Conservation (phyloP, 2,888 invertebrate species). For the Meandrusa payeni region DNA sequence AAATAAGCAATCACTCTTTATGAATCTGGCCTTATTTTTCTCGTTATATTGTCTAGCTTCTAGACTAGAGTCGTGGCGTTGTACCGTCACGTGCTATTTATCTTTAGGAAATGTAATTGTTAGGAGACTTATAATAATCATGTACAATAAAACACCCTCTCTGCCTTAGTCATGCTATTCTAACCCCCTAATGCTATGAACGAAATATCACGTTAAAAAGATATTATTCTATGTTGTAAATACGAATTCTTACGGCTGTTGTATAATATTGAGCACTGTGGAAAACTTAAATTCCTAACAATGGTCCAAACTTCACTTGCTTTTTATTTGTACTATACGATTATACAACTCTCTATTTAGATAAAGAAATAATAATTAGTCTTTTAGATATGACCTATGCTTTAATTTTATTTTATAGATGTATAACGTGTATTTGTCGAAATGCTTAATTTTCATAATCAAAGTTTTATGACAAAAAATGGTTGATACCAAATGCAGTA, state of each 20-base stretch:
- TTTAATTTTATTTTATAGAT: conserved; percentile 75
- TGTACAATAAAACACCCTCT: conserved; percentile 78
- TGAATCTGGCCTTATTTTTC: conserved; percentile 50
- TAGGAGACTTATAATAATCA: conserved; percentile 62
- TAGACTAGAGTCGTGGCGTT: conserved; percentile 42
- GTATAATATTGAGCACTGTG: conserved; percentile 71
- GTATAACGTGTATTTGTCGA: conserved; percentile 72
- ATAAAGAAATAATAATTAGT: conserved; percentile 63
- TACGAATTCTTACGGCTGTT: conserved; percentile 68
- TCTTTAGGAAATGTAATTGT: conserved; percentile 49
- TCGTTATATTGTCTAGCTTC: conserved; percentile 46
- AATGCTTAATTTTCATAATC: conserved; percentile 78
- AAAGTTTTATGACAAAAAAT: conserved; percentile 69
- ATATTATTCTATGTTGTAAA: conserved; percentile 69
- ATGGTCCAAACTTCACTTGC: conserved; percentile 80
- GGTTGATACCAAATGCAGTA: conserved; percentile 80
- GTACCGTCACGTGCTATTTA: conserved; percentile 44
- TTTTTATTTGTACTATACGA: conserved; percentile 78
- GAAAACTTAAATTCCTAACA: conserved; percentile 78
- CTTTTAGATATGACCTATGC: conserved; percentile 69
- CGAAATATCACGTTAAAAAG: conserved; percentile 62
- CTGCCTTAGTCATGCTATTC: conserved; percentile 77
- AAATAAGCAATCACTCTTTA: conserved; percentile 47
- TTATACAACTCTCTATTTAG: conserved; percentile 77
- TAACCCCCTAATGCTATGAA: conserved; percentile 65